Evolutionary conservation across 2,888 invertebrate species (phyloP).

Genomic region (Colletes collaris): DNA sequence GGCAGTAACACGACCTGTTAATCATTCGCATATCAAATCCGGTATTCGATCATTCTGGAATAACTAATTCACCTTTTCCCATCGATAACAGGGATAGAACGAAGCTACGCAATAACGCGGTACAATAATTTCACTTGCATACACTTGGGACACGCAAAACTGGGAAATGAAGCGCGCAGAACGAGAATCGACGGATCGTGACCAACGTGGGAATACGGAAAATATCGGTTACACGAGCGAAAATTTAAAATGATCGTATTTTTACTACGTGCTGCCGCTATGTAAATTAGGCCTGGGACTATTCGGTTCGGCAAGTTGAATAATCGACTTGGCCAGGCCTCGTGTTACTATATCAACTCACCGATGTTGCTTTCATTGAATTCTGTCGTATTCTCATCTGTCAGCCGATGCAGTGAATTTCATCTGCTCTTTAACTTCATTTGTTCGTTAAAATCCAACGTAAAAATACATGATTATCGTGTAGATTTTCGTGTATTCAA

Average conservation of each 20-base stretch:
- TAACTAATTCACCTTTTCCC: conserved; percentile 32
- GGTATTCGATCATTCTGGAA: conserved; percentile 25
- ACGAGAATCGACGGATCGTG: not conserved
- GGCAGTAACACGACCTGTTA: not conserved
- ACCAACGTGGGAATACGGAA: not conserved
- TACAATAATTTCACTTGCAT: not conserved
- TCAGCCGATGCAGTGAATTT: no score
- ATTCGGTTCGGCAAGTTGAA: no score
- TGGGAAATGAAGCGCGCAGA: not conserved
- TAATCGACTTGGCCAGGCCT: no score
- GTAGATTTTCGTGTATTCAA: no score
- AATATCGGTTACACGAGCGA: not conserved
- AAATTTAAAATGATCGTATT: conserved; percentile 10
- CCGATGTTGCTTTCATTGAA: no score
- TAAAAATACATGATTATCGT: no score
- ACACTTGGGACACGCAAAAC: not conserved
- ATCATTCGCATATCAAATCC: conserved; percentile 19
- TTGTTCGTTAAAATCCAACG: no score
- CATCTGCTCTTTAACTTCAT: no score
- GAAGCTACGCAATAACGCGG: not conserved
- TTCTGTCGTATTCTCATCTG: no score
- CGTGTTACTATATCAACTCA: no score
- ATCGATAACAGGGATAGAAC: not conserved
- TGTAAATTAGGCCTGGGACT: not conserved
- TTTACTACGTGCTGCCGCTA: not conserved